These are phyloP conservation scores for Erynnis tages DNA, from an alignment of 2,888 invertebrate genomes.

Conservation along the genomic window DNA sequence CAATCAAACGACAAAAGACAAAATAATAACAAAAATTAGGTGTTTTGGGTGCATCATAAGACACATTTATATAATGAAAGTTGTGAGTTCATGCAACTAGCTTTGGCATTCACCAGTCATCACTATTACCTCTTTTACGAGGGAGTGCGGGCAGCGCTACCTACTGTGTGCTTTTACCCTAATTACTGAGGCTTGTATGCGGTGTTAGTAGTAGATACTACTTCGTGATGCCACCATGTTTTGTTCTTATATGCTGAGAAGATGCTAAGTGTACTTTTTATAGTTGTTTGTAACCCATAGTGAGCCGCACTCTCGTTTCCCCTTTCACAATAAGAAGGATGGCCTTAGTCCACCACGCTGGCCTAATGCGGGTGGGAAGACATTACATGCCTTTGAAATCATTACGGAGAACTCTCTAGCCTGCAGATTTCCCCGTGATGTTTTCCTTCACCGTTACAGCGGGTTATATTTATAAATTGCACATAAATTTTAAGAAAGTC, in stretches of 20 bases:
- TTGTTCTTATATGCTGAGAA: no score
- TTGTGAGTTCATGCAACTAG: constrained; percentile 19
- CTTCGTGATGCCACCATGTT: neutral
- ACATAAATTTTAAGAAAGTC: no score
- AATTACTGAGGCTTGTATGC: constrained; percentile 16
- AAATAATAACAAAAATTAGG: neutral
- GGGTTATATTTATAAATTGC: no score
- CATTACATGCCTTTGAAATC: no score
- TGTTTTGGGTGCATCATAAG: neutral
- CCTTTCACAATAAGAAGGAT: no score
- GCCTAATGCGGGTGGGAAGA: no score
- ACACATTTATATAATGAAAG: constrained; percentile 18
- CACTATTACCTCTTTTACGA: constrained; percentile 11
- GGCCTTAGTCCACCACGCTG: no score
- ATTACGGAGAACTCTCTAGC: no score
- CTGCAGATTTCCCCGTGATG: no score
- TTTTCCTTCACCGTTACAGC: no score
- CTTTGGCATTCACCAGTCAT: constrained; percentile 20
- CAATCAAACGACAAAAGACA: neutral
- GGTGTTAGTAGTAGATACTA: constrained; percentile 2
- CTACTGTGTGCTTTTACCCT: constrained; percentile 25
- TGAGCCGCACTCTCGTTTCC: no score
- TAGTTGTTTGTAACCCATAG: no score
- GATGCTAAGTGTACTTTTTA: neutral
- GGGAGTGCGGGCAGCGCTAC: constrained; percentile 15